A percentile compares a stretch with the other conserved stretches of the same genome.
Evolutionary conservation across 2,113 vertebrate genomes (phyloP).

Genomic region (Rhea americana): DNA sequence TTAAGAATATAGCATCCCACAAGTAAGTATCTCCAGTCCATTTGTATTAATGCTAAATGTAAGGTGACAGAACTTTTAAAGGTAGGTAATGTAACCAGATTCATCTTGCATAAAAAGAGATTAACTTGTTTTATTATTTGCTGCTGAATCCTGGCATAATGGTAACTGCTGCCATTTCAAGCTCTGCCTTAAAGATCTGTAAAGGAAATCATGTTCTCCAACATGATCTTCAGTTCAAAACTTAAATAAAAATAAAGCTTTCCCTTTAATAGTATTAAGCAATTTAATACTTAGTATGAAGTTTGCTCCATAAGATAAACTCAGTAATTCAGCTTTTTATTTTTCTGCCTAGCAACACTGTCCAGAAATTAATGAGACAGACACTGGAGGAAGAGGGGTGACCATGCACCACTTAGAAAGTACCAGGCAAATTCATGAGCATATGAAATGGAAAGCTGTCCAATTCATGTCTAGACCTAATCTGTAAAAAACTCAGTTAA

Average conservation of each 20-base stretch:
- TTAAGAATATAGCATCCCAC: accelerated
- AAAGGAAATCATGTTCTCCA: background rate
- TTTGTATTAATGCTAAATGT: accelerated
- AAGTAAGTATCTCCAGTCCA: background rate
- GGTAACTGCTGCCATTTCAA: constrained; percentile 19
- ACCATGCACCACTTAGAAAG: background rate
- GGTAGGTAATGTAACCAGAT: accelerated
- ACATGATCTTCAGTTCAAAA: background rate
- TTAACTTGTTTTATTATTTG: background rate
- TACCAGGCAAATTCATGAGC: background rate
- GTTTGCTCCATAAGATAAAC: background rate
- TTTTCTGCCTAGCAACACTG: background rate
- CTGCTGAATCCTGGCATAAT: background rate
- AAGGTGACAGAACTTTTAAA: background rate
- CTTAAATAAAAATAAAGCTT: background rate
- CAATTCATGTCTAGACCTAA: accelerated
- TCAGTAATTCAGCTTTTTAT: background rate
- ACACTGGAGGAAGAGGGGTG: too few relatives aligned
- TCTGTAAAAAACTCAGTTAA: background rate
- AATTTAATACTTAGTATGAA: accelerated
- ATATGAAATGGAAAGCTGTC: background rate
- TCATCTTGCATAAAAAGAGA: accelerated
- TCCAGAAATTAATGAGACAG: background rate
- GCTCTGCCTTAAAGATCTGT: background rate
- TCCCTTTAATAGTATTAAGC: background rate